Evolutionary conservation across 1,140 invertebrate species (phyloP).

Genomic region (Colletes gigas): DNA sequence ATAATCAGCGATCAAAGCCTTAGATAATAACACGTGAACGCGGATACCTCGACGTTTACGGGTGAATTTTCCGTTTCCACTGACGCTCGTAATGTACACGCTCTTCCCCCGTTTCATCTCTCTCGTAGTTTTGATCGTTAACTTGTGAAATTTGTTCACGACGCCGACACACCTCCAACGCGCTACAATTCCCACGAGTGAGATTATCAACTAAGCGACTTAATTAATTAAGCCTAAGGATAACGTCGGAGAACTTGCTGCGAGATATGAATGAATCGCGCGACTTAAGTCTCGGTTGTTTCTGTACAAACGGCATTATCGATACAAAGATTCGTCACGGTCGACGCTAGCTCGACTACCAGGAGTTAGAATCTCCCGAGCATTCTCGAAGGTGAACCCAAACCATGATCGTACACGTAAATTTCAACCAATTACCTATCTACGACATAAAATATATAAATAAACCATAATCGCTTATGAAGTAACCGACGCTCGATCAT

Average conservation of each 20-base stretch:
- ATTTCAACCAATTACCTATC: too few species aligned
- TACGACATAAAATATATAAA: too few species aligned
- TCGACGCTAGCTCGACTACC: background rate
- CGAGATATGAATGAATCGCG: background rate
- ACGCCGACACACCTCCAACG: background rate
- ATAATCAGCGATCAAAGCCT: conserved; percentile 12
- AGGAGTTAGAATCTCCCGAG: background rate
- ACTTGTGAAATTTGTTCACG: background rate
- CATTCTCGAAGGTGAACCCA: background rate
- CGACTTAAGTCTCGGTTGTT: background rate
- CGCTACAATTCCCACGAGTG: conserved; percentile 6
- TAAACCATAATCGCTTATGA: too few species aligned
- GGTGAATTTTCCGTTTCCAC: background rate
- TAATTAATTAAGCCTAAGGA: conserved; percentile 13
- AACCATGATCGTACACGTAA: too few species aligned
- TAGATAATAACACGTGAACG: background rate
- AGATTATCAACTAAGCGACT: conserved; percentile 12
- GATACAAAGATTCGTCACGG: background rate
- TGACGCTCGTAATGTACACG: background rate
- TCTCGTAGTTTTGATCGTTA: background rate
- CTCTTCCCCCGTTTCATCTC: background rate
- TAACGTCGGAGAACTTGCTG: background rate
- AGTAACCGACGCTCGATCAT: too few species aligned
- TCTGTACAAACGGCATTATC: conserved; percentile 4
- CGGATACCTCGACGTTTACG: background rate